Base-by-base conservation (phyloP, 2,888 invertebrate genomes). In the Ferrisia virgata region DNA sequence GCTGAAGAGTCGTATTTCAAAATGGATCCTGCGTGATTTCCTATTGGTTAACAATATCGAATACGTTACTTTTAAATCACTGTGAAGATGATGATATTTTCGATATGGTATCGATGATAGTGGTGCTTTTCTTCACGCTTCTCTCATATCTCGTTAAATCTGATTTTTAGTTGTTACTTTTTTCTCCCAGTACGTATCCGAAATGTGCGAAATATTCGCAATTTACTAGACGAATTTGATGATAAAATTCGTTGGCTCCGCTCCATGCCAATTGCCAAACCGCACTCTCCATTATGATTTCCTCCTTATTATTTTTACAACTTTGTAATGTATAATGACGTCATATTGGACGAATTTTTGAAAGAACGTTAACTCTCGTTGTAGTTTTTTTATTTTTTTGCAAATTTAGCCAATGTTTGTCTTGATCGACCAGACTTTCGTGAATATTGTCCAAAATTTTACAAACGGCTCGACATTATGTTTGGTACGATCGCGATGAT, bases 261-360 rank as follows among this genome's bases (percentile, higher is more conserved):
- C 28, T 76, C 72, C 72, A 76, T 76, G 1, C 28, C 72, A 36
- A n/a, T n/a, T 4, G 8, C 36, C 36, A n/a, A n/a, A n/a, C 1
- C 15, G 3, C 13, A 36, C 36, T 76, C 72, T 36, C 36, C 13
- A n/a, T 36, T 18, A 76, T 18, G 72, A 76, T 76, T 76, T 76
- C 72, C 72, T 76, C 72, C 36, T 76, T 36, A 76, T 69, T 69
- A 69, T 76, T 76, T 76, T 76, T 76, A 76, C 72, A 18, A 76
- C 72, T 36, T 76, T 76, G 72, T 76, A 13, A 36, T 76, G 6
- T 13, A 36, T 76, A 22, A 25, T 76, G 72, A 76, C 72, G 72
- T 76, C 72, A 76, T 36, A 36, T 33, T 9, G n/a, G 36, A 18
- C 72, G 72, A 76, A 76, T 76, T 76, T 76, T 22, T 36, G 36